Conservation (phyloP, 2,888 invertebrate genomes). For the Phlogophora meticulosa region DNA sequence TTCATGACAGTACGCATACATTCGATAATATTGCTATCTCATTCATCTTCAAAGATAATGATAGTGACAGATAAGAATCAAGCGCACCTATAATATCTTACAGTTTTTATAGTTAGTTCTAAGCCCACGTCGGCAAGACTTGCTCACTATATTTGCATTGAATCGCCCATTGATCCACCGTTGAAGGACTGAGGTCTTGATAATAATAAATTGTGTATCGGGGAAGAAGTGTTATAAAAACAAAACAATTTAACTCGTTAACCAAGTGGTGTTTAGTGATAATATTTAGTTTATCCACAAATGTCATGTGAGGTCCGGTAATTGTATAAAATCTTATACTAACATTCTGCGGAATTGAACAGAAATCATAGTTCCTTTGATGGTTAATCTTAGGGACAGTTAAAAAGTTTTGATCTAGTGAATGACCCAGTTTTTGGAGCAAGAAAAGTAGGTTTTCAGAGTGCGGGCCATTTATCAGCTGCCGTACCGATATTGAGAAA, state of each 20-base stretch:
- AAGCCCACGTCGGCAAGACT: conserved; percentile 10
- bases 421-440: too few relatives aligned
- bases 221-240: conserved; percentile 25
- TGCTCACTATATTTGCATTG: conserved; percentile 51
- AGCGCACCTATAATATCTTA: not conserved
- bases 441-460: too few relatives aligned
- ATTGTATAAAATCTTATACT: too few relatives aligned
- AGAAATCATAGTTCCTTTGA: too few relatives aligned
- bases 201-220: conserved; percentile 19
- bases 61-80: conserved; percentile 11
- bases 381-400: too few relatives aligned
- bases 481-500: too few relatives aligned
- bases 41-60: conserved; percentile 6
- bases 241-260: conserved; percentile 1
- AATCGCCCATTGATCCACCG: conserved; percentile 43
- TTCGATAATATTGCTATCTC: conserved; percentile 10
- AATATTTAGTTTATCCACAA: not conserved
- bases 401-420: too few relatives aligned
- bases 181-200: conserved; percentile 13
- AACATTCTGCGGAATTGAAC: too few relatives aligned
- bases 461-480: too few relatives aligned
- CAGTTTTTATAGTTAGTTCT: conserved; percentile 26
- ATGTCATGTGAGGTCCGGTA: not conserved
- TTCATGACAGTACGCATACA: too few relatives aligned
- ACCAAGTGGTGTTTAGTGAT: not conserved